phyloP scores from a whole-genome alignment of 2,888 invertebrate genomes.

The Unio delphinus region DNA sequence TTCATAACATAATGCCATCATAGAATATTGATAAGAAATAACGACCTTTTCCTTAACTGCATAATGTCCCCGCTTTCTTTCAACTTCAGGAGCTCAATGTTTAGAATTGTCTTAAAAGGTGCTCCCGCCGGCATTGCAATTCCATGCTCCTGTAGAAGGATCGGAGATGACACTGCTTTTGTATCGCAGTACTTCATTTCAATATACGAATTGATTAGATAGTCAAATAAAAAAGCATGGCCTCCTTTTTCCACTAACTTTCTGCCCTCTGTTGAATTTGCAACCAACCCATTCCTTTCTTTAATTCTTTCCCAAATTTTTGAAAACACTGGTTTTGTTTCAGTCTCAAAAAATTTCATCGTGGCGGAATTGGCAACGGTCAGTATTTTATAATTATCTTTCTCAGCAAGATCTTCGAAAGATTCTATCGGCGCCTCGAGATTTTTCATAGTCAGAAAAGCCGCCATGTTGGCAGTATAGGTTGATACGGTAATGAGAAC shows the following conservation, averaged over 20 bases:
- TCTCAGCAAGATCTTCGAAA: conserved; percentile 48
- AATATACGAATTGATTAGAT: conserved; percentile 54
- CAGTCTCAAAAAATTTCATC: conserved; percentile 50
- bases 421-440: conserved; percentile 50
- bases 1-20: too few species aligned
- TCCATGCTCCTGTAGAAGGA: conserved; percentile 61
- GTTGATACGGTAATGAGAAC: conserved; percentile 63
- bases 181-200: conserved; percentile 53
- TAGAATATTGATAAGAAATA: not conserved
- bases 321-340: conserved; percentile 32
- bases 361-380: conserved; percentile 59
- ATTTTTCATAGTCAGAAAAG: conserved; percentile 60
- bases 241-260: conserved; percentile 21
- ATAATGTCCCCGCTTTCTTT: conserved; percentile 51
- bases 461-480: conserved; percentile 65
- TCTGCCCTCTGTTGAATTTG: conserved; percentile 32
- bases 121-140: conserved; percentile 57
- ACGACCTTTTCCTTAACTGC: conserved; percentile 49
- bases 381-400: conserved; percentile 35
- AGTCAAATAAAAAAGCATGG: conserved; percentile 61
- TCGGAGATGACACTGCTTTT: conserved; percentile 50
- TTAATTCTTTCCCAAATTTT: conserved; percentile 44
- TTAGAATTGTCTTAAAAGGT: conserved; percentile 54
- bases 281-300: conserved; percentile 25
- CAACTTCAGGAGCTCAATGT: conserved; percentile 55